These are phyloP conservation scores for Itoplectis maculator DNA, from an alignment of 2,888 invertebrate species.

Conservation along the genomic window DNA sequence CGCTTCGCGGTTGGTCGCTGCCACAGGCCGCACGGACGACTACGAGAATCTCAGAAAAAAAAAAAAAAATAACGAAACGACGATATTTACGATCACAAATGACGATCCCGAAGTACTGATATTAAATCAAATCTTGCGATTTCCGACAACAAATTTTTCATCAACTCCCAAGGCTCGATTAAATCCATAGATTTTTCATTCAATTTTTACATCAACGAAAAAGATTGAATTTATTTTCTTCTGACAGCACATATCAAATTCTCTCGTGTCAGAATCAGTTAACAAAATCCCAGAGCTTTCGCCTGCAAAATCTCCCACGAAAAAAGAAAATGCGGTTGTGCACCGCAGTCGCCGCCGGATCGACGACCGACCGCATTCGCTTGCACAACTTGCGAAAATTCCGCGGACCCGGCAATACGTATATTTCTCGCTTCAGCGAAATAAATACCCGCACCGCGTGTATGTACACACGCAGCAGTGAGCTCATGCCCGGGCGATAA, in stretches of 20 bases:
- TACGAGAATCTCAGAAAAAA: slow-evolving; percentile 11
- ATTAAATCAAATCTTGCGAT: neutral
- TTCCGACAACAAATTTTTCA: slow-evolving; percentile 14
- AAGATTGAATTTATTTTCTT: too few relatives aligned
- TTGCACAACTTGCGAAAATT: slow-evolving; percentile 59
- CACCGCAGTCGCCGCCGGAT: slow-evolving; percentile 14
- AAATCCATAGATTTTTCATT: too few relatives aligned
- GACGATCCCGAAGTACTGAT: slow-evolving; percentile 29
- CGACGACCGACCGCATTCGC: slow-evolving; percentile 52
- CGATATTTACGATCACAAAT: neutral
- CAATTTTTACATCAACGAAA: too few relatives aligned
- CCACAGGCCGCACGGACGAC: neutral
- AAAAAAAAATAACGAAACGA: slow-evolving; percentile 7
- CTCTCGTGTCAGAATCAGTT: too few relatives aligned
- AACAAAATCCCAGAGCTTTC: neutral
- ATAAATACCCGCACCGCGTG: slow-evolving; percentile 7
- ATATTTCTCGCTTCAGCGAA: slow-evolving; percentile 10
- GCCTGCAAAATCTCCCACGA: neutral
- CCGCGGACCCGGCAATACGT: slow-evolving; percentile 5
- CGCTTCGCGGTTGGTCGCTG: slow-evolving; percentile 36
- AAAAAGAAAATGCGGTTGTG: neutral
- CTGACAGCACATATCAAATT: too few relatives aligned
- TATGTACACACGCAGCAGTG: too few relatives aligned
- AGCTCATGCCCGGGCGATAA: slow-evolving; percentile 63
- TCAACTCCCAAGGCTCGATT: neutral